Evolutionary conservation across 2,888 invertebrate genomes (phyloP).

Genomic region (Emesis furor): DNA sequence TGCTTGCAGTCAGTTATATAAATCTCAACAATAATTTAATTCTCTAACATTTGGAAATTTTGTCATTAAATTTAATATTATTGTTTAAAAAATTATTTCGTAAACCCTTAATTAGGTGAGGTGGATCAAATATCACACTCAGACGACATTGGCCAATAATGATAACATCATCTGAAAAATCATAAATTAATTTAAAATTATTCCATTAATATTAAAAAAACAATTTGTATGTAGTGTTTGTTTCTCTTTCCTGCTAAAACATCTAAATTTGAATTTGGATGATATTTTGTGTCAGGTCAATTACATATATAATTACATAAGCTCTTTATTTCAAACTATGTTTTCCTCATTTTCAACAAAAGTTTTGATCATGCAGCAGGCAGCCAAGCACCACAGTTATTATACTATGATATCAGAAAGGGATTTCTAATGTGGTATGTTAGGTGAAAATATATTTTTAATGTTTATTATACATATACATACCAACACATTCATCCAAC

Average conservation of each 20-base stretch:
- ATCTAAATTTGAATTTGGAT: too few relatives aligned
- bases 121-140: neutral
- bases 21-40: conserved; percentile 59
- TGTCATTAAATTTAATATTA: neutral
- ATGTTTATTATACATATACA: neutral
- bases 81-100: neutral
- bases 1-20: conserved; percentile 61
- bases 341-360: too few relatives aligned
- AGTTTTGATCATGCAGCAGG: too few relatives aligned
- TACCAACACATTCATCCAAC: neutral
- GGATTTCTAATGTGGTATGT: too few relatives aligned
- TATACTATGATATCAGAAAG: too few relatives aligned
- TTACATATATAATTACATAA: too few relatives aligned
- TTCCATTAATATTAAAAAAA: neutral
- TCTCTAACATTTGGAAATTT: conserved; percentile 4
- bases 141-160: neutral
- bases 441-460: too few relatives aligned
- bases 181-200: neutral
- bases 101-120: conserved; percentile 3
- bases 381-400: too few relatives aligned
- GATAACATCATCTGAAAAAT: neutral
- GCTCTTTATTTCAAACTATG: too few relatives aligned
- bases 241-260: too few relatives aligned
- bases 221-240: neutral
- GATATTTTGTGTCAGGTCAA: too few relatives aligned